These are phyloP conservation scores for Platycercus adscitus DNA, from an alignment of 2,113 vertebrate species.

Conservation along the genomic window DNA sequence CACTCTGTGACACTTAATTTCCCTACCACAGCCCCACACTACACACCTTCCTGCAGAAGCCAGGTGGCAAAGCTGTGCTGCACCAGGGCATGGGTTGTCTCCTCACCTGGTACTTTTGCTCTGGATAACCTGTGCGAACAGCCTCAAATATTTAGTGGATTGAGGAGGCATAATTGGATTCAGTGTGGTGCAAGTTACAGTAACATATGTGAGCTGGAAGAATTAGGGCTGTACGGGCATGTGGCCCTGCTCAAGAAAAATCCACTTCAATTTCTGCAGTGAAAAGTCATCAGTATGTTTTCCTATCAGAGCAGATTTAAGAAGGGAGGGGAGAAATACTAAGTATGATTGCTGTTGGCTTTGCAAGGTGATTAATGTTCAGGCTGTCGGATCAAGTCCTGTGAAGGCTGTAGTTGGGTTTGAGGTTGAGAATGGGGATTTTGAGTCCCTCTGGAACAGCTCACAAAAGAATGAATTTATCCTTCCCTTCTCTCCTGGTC, in stretches of 20 bases:
- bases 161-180: slow-evolving; percentile 53
- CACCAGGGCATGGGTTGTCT: background rate
- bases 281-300: slow-evolving; percentile 48
- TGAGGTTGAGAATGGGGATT: background rate
- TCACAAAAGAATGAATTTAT: background rate
- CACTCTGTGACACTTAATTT: background rate
- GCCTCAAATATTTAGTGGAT: slow-evolving; percentile 1
- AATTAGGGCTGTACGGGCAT: slow-evolving; percentile 42
- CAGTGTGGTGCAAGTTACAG: slow-evolving; percentile 52
- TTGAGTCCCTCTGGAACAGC: rapidly evolving
- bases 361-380: slow-evolving; percentile 14
- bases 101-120: background rate
- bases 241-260: slow-evolving; percentile 51
- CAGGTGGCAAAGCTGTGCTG: background rate
- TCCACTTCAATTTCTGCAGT: slow-evolving; percentile 49
- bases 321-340: background rate
- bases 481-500: background rate
- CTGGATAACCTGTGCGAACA: background rate
- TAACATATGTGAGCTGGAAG: slow-evolving; percentile 41
- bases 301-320: slow-evolving; percentile 21
- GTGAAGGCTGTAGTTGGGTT: background rate
- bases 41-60: background rate
- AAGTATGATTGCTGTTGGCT: background rate
- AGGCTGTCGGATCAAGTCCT: background rate
- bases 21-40: background rate